Evolutionary conservation across 2,113 vertebrate genomes (phyloP), one percentile per base, ranked within the genome.

Genomic region (Gambusia affinis): DNA sequence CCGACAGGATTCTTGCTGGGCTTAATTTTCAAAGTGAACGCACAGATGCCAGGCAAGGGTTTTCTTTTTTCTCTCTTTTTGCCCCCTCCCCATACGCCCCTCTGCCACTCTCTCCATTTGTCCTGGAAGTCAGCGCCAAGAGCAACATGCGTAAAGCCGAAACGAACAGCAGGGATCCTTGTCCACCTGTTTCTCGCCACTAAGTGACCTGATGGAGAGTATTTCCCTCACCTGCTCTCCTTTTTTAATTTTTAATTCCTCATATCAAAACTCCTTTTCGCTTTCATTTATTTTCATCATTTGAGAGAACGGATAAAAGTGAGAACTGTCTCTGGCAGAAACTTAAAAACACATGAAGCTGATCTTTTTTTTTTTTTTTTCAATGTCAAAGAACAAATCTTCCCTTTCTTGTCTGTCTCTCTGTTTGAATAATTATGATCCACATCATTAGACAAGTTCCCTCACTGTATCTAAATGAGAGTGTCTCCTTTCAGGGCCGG

Each of bases 21-120:
- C 89, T 94, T 95, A 91, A 93, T 94, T 94, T 94, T 94, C 93
- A 94, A 94, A 94, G 93, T 93, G 92, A 94, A 93, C 70, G 92
- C 92, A 92, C 90, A 91, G 92, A 94, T 94, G 93, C 94, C 92
- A 92, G 79, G 83, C 89, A 91, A 88, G 84, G 82, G 27, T 78
- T 92, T 94, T 94, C 84, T 79, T 85, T 60, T 61, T 61, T 29
- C 54, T 83, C 72, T 87, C 54, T 81, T 61, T 60, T n/a, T 69
- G 10, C 47, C 69, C 63, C 57, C 60, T 54, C 82, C 76, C 35
- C 73, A 44, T 72, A 70, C 70, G 62, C 79, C 15, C 12, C 81
- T 72, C 68, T 87, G 67, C 72, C 66, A 78, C 74, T 68, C 73
- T 81, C 76, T 70, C 68, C 85, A 83, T 89, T 88, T 81, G 79